Evolutionary conservation across 2,888 invertebrate species (phyloP).

Genomic region (Uropetala carovei): DNA sequence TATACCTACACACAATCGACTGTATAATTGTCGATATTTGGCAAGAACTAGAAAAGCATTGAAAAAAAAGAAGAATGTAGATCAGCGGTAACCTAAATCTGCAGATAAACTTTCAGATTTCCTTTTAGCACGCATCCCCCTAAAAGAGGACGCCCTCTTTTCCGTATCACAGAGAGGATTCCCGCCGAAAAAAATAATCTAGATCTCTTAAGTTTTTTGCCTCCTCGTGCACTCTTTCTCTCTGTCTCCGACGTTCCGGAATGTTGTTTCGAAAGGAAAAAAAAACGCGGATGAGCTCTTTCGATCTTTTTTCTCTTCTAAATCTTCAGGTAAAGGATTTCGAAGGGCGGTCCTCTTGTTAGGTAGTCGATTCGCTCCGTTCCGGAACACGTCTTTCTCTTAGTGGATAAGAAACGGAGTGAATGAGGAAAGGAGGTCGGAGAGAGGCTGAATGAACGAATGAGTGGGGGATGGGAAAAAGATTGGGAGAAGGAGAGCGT

Average conservation of each 20-base stretch:
- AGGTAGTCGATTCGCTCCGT: neutral
- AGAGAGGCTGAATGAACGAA: neutral
- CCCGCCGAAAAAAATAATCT: neutral
- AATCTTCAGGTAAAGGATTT: neutral
- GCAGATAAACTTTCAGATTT: neutral
- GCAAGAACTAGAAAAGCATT: no score
- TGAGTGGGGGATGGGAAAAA: neutral
- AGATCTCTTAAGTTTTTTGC: neutral
- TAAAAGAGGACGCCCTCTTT: neutral
- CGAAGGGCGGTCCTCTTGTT: neutral
- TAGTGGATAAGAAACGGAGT: neutral
- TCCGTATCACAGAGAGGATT: neutral
- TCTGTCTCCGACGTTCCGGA: slow-evolving; percentile 16
- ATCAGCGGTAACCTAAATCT: no score
- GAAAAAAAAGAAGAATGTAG: no score
- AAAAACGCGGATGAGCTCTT: neutral
- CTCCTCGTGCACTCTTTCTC: neutral
- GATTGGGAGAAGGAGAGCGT: no score
- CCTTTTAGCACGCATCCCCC: neutral
- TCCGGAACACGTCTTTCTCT: neutral
- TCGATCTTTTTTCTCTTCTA: neutral
- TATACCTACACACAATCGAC: no score
- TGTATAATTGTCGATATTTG: no score
- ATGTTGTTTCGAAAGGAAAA: neutral
- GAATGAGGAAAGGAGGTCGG: neutral